Base-by-base conservation (phyloP, 2,888 invertebrate genomes). In the Xestia xanthographa region DNA sequence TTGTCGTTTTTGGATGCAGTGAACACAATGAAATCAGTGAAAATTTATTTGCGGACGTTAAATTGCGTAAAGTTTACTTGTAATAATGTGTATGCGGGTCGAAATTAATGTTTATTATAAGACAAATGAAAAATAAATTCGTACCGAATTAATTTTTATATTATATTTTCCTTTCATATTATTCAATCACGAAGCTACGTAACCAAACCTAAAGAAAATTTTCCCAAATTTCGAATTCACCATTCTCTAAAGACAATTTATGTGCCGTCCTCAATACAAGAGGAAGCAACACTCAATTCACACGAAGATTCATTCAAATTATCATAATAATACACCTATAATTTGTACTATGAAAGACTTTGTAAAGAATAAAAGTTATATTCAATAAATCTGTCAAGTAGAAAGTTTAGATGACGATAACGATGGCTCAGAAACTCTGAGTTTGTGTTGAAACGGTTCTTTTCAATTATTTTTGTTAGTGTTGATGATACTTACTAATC, bases 221-320 rank as follows among this genome's bases (percentile, higher is more conserved):
- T 81, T 77, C 65, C 56, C 63, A 82, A 75, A 84, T 73, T 67
- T 80, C 38, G 45, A 80, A 82, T 75, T 75, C 56, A 85, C 79
- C 66, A 79, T 83, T 84, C 86, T 79, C 50, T 75, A 82, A 86
- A 83, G 70, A 86, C 75, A 85, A 88, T 89, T 86, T 89, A 91
- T 88, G 85, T 69, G 71, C 73, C 72, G 85, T 87, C 86, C 88
- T 77, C 87, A 82, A 87, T 90, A 83, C 75, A 84, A 80, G 82
- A 88, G 85, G 88, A 87, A 78, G 86, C 83, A 72, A 86, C 81
- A 85, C 72, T 86, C 86, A 82, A 86, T 91, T 91, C 92, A 89
- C 91, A 92, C 91, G 91, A 71, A 90, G 90, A 90, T 91, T 85
- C 87, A 81, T 86, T 83, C 84, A 75, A 72, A 87, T 88, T 88